phyloP scores from a whole-genome alignment of 2,888 invertebrate species.

The Helleia helle region DNA sequence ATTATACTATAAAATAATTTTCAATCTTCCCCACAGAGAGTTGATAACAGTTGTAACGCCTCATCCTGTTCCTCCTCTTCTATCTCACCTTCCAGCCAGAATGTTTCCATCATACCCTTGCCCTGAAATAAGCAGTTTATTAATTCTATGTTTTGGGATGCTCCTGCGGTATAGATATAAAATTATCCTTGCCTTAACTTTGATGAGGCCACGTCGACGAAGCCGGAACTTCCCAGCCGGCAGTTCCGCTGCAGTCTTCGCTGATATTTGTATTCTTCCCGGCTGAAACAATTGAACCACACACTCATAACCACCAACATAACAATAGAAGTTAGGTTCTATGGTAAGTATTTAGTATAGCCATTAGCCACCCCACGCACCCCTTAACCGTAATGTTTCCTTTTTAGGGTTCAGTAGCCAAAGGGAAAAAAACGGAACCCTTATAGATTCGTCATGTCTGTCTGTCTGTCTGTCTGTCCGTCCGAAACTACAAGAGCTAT shows the following conservation, averaged over 20 bases:
- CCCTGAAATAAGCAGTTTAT: conserved; percentile 82
- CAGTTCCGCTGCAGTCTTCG: conserved; percentile 79
- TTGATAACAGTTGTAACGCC: conserved; percentile 51
- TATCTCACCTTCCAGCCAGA: conserved; percentile 80
- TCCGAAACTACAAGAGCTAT: no score
- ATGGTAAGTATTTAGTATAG: no score
- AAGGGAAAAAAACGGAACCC: no score
- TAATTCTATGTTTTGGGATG: no score
- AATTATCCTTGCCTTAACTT: conserved; percentile 79
- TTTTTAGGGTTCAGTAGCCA: no score
- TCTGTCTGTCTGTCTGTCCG: no score
- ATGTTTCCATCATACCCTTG: conserved; percentile 91
- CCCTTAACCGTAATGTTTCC: no score
- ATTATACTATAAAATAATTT: no score
- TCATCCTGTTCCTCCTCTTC: conserved; percentile 63
- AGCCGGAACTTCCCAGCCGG: conserved; percentile 78
- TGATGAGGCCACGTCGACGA: conserved; percentile 81
- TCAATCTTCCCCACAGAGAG: conserved; percentile 48
- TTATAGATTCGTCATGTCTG: no score
- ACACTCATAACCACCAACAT: no score
- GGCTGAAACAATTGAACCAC: no score
- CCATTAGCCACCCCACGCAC: conserved; percentile 22
- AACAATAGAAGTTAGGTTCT: not conserved
- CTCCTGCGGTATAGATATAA: no score
- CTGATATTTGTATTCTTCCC: conserved; percentile 81